Base-by-base conservation (phyloP, 2,113 vertebrate species). In the Girardinichthys multiradiatus region DNA sequence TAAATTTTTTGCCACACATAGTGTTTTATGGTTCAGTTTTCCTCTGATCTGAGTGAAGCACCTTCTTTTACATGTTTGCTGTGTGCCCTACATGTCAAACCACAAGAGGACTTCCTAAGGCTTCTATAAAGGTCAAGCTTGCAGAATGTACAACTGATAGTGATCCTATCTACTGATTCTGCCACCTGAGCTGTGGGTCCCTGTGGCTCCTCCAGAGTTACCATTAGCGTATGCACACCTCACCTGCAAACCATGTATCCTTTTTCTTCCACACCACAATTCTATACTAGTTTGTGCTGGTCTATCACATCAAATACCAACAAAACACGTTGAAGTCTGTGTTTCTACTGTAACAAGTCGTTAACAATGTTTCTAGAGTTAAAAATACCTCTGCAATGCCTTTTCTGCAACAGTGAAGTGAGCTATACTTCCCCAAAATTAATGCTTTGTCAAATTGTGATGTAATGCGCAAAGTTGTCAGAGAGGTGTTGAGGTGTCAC, bases 391-490 rank as follows among this genome's bases (percentile, higher is more conserved):
- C 48, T 54, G 48, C 48, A 54, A 11, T 54, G n/a, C 24, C 7
- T 24, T 10, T 8, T 51, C 48, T 51, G 48, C 54, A 54, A 54
- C 2, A 26, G 17, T 28, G 58, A 61, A 73, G 12, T 35, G 26
- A 70, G 62, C 51, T 51, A 9, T 24, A 21, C 21, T 51, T 24
- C 21, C 37, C 37, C 35, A 45, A 57, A 79, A 76, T 74, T 6
- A 81, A 77, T 37, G 42, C n/a, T 66, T 51, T 64, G 64, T 76
- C 70, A 86, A 60, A 70, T 26, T 48, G 60, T 45, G 76, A 80
- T 73, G 68, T 85, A 72, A 71, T 72, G 75, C 57, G 11, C 45
- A 48, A 39, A 79, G 69, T 65, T 80, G 64, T 79, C 70, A 64
- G 11, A 30, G 29, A 57, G 61, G 69, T 70, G 74, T 68, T 67